phyloP scores from a whole-genome alignment of 2,113 vertebrate species.

The Paedocypris sp. region DNA sequence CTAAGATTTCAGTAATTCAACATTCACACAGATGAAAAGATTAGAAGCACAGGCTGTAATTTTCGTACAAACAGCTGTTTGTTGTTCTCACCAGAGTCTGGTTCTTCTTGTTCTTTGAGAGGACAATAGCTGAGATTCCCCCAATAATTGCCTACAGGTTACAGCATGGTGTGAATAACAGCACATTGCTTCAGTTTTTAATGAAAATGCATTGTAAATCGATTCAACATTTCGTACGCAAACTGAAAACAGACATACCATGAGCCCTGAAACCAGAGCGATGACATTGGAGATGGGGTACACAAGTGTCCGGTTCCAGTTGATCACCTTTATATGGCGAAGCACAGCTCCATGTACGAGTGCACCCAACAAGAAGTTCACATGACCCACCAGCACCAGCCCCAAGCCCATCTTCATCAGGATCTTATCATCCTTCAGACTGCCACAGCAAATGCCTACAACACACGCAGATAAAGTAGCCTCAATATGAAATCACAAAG shows the following conservation, averaged over 20 bases:
- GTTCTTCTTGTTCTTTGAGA: slow-evolving; percentile 70
- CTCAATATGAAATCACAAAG: not conserved
- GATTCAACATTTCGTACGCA: no score
- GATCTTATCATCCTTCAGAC: slow-evolving; percentile 61
- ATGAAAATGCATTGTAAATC: no score
- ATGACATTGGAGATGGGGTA: slow-evolving; percentile 69
- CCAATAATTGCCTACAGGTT: slow-evolving; percentile 49
- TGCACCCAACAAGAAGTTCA: slow-evolving; percentile 71
- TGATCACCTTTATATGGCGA: slow-evolving; percentile 58
- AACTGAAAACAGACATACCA: slow-evolving; percentile 56
- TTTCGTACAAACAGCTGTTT: no score
- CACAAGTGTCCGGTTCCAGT: slow-evolving; percentile 49
- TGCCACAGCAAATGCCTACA: slow-evolving; percentile 53
- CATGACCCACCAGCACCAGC: slow-evolving; percentile 77
- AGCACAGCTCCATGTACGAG: slow-evolving; percentile 75
- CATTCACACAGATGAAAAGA: no score
- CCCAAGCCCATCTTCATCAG: slow-evolving; percentile 87
- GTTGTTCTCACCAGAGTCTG: slow-evolving; percentile 58
- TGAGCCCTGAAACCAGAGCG: slow-evolving; percentile 62
- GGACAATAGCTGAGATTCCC: slow-evolving; percentile 67
- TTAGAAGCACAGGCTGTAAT: no score
- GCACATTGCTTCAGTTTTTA: not conserved
- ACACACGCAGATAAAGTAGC: not conserved
- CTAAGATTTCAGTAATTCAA: no score
- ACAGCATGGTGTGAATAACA: slow-evolving; percentile 3